phyloP scores from a whole-genome alignment of 2,888 invertebrate species.

The Carcina quercana region DNA sequence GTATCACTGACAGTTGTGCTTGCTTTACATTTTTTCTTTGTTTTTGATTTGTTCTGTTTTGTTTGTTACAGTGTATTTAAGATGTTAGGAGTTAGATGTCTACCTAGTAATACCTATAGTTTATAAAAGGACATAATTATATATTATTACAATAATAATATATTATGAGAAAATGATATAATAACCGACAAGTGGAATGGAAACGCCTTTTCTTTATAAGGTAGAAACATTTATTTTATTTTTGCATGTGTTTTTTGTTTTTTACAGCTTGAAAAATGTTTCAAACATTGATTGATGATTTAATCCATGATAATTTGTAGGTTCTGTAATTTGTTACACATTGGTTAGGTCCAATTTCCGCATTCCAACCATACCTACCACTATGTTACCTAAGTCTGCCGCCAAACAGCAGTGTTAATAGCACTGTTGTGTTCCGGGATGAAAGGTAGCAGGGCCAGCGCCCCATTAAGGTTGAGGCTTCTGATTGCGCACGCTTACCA shows the following conservation, averaged over 20 bases:
- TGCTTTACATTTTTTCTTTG: slow-evolving; percentile 37
- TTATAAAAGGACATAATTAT: slow-evolving; percentile 71
- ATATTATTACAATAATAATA: slow-evolving; percentile 74
- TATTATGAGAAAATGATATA: slow-evolving; percentile 59
- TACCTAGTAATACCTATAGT: slow-evolving; percentile 70
- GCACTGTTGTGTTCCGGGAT: too few species aligned
- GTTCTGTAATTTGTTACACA: too few species aligned
- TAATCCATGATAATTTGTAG: too few species aligned
- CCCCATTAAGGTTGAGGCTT: too few species aligned
- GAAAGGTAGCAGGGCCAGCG: too few species aligned
- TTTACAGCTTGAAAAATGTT: slow-evolving; percentile 5
- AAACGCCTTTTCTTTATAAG: slow-evolving; percentile 60
- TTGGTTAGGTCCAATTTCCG: too few species aligned
- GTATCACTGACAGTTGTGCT: slow-evolving; percentile 12
- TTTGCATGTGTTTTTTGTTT: slow-evolving; percentile 30
- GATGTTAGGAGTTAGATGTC: slow-evolving; percentile 69
- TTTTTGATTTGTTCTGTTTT: slow-evolving; percentile 40
- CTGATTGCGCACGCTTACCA: too few species aligned
- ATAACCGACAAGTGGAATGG: slow-evolving; percentile 56
- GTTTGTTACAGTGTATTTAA: slow-evolving; percentile 73
- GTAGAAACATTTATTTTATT: slow-evolving; percentile 44
- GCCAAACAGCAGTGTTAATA: too few species aligned
- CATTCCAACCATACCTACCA: too few species aligned
- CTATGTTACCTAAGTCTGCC: too few species aligned
- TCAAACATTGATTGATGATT: too few species aligned